These are phyloP conservation scores for Drosophila kepulauana DNA, from an alignment of 1,140 invertebrate species.

Conservation along the genomic window DNA sequence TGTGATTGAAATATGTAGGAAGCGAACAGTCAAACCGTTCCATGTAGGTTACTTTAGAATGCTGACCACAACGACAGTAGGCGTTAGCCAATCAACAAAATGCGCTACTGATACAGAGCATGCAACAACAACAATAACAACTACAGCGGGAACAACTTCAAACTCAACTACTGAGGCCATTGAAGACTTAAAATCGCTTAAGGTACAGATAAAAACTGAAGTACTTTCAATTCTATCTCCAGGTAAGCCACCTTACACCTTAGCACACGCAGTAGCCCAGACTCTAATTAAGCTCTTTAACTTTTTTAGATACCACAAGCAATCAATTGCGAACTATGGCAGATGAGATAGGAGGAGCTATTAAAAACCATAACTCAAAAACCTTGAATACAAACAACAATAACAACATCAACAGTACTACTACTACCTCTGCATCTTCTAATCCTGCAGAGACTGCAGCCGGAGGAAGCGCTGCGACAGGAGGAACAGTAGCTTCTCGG, in stretches of 20 bases:
- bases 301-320: conserved; percentile 11
- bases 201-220: conserved; percentile 59
- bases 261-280: neutral
- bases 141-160: neutral
- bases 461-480: neutral
- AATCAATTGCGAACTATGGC: conserved; percentile 52
- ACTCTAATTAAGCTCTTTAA: neutral
- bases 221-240: conserved; percentile 50
- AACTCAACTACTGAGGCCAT: conserved; percentile 14
- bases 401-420: conserved; percentile 13
- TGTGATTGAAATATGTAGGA: neutral
- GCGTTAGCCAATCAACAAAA: conserved; percentile 44
- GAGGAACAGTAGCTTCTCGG: conserved; percentile 7
- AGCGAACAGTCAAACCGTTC: conserved; percentile 9
- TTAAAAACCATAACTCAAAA: conserved; percentile 27
- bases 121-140: neutral
- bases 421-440: conserved; percentile 12
- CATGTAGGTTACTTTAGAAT: conserved; percentile 50
- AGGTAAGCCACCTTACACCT: conserved; percentile 40
- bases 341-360: conserved; percentile 42
- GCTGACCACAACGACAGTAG: conserved; percentile 61
- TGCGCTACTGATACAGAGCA: conserved; percentile 37
- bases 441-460: conserved; percentile 1
- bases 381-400: conserved; percentile 24
- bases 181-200: conserved; percentile 15